These are phyloP conservation scores for Caenorhabditis imperialis DNA, from an alignment of 2,888 invertebrate species.

Conservation along the genomic window DNA sequence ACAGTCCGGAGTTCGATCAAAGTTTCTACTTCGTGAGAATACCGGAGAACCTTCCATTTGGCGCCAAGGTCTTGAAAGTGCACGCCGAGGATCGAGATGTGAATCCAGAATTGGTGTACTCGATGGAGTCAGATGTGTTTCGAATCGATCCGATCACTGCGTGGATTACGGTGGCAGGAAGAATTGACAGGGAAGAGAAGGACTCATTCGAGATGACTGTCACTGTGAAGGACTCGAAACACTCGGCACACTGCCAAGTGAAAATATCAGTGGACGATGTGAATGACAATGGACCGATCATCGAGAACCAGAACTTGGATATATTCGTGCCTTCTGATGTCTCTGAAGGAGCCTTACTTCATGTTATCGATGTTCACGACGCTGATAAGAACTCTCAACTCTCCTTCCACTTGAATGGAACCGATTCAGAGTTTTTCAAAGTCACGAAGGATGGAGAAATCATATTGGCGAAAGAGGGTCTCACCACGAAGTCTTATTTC, in stretches of 20 bases:
- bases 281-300: slow-evolving; percentile 90
- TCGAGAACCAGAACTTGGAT: slow-evolving; percentile 59
- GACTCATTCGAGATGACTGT: slow-evolving; percentile 86
- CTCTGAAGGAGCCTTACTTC: slow-evolving; percentile 40
- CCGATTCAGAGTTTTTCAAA: slow-evolving; percentile 33
- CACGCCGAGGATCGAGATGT: slow-evolving; percentile 89
- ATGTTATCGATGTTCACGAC: slow-evolving; percentile 58
- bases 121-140: slow-evolving; percentile 82
- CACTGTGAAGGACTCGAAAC: slow-evolving; percentile 5
- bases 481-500: slow-evolving; percentile 4
- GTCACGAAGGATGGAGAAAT: slow-evolving; percentile 80
- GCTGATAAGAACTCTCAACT: slow-evolving; percentile 35
- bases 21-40: slow-evolving; percentile 65
- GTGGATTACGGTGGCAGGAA: slow-evolving; percentile 88
- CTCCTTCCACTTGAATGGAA: slow-evolving; percentile 21
- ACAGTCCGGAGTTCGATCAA: slow-evolving; percentile 81
- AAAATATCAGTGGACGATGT: slow-evolving; percentile 93
- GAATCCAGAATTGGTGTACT: slow-evolving; percentile 81
- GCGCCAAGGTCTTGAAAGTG: slow-evolving; percentile 85
- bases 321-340: slow-evolving; percentile 52
- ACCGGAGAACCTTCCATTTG: slow-evolving; percentile 80
- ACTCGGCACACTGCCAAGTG: slow-evolving; percentile 80
- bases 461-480: slow-evolving; percentile 80
- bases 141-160: slow-evolving; percentile 89
- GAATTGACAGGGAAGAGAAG: slow-evolving; percentile 91